Conservation (phyloP, 35 echinoderm and acorn worm species). For the Stichopus chloronotus region DNA sequence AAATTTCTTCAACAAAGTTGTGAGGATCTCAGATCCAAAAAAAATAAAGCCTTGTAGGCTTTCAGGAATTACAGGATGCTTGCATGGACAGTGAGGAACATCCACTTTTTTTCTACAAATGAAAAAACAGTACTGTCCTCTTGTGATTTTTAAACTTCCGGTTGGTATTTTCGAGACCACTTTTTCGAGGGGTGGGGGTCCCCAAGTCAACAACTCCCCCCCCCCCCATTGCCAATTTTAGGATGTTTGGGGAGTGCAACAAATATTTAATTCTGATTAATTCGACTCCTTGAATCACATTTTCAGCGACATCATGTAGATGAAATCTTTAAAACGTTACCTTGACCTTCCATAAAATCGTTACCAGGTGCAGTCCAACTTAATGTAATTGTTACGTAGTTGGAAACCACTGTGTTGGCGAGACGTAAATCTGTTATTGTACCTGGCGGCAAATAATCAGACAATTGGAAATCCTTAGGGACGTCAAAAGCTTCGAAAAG, state of each 20-base stretch:
- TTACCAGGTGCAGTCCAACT: conserved; percentile 13
- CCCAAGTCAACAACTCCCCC: no score
- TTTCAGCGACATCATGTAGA: neutral
- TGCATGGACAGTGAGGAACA: no score
- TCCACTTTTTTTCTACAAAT: no score
- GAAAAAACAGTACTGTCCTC: no score
- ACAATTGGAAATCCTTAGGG: conserved; percentile 10
- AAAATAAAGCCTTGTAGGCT: neutral
- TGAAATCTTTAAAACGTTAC: neutral
- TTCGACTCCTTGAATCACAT: neutral
- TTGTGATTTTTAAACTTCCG: no score
- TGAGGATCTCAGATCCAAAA: neutral
- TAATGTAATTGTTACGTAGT: neutral
- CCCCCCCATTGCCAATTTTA: no score
- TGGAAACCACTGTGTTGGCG: neutral
- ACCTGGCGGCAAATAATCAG: conserved; percentile 20
- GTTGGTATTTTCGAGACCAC: no score
- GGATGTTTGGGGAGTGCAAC: no score
- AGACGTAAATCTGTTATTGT: conserved; percentile 25
- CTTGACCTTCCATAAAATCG: conserved; percentile 23
- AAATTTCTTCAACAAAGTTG: neutral
- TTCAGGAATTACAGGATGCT: neutral
- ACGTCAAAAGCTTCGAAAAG: neutral
- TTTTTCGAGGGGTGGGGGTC: no score
- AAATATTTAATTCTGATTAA: no score